Evolutionary conservation across 92 coral and sea anemone genomes (phyloP).

Genomic region (Parazoanthus swiftii): DNA sequence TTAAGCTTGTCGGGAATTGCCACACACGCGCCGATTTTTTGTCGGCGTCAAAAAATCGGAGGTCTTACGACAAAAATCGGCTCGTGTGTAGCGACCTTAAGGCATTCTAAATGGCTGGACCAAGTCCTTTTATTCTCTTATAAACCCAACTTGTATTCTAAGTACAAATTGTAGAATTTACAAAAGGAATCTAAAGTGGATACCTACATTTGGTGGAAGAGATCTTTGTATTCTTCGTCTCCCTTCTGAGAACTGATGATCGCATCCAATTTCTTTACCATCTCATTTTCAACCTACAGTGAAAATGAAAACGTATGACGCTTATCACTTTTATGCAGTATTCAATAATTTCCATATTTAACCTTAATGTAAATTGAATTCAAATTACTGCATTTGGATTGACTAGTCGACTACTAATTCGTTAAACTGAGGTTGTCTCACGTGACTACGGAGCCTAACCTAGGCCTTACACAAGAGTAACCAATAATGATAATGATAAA

Average conservation of each 20-base stretch:
- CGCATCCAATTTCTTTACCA: slow-evolving; percentile 86
- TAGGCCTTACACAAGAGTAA: too few species aligned
- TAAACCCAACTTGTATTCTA: too few species aligned
- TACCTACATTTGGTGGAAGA: slow-evolving; percentile 86
- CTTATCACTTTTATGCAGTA: too few species aligned
- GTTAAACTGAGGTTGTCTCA: not conserved
- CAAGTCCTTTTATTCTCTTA: too few species aligned
- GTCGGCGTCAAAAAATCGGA: too few species aligned
- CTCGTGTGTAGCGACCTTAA: too few species aligned
- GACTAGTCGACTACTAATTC: not conserved
- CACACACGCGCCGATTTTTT: too few species aligned
- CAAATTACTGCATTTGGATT: not conserved
- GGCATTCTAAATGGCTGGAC: too few species aligned
- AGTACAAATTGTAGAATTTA: not conserved
- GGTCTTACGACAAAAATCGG: too few species aligned
- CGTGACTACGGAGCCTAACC: not conserved
- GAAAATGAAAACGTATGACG: not conserved
- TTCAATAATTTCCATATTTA: not conserved
- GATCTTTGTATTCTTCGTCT: slow-evolving; percentile 88
- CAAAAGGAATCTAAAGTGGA: not conserved
- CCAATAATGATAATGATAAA: too few species aligned
- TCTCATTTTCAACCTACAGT: slow-evolving; percentile 85
- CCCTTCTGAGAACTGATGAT: slow-evolving; percentile 80
- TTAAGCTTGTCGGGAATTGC: too few species aligned
- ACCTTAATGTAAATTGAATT: not conserved